Conservation (phyloP, 2,888 invertebrate species). For the Lasioglossum lativentre region DNA sequence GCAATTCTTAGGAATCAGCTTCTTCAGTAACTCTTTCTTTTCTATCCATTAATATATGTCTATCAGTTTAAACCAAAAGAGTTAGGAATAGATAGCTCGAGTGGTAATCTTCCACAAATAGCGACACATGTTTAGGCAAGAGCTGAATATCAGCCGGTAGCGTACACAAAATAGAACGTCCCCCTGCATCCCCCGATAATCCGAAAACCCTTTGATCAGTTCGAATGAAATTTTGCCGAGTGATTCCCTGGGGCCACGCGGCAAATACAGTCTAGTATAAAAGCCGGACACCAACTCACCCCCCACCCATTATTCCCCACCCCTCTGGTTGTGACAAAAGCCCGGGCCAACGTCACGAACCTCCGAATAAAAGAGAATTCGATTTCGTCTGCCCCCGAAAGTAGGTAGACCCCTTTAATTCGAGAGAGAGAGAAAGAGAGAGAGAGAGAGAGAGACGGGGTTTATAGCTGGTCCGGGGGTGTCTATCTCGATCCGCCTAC, state of each 20-base stretch:
- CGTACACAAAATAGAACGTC: not conserved
- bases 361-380: not conserved
- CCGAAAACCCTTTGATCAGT: not conserved
- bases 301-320: not conserved
- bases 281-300: not conserved
- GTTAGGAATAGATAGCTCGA: not conserved
- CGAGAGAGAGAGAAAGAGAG: not conserved
- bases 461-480: not conserved
- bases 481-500: not conserved
- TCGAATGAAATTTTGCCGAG: not conserved
- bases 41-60: not conserved
- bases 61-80: not conserved
- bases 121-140: not conserved
- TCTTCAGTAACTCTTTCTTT: too few relatives aligned
- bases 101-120: not conserved
- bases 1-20: too few relatives aligned
- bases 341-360: not conserved
- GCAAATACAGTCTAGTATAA: not conserved
- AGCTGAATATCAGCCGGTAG: not conserved
- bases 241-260: not conserved
- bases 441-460: not conserved
- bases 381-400: not conserved
- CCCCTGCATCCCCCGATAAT: not conserved
- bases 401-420: slow-evolving; percentile 3
- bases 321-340: not conserved